Percentiles rank a stretch among this genome's conserved stretches.
Evolutionary conservation across 2,888 invertebrate species (phyloP).

Genomic region (Drosophila lacicola): DNA sequence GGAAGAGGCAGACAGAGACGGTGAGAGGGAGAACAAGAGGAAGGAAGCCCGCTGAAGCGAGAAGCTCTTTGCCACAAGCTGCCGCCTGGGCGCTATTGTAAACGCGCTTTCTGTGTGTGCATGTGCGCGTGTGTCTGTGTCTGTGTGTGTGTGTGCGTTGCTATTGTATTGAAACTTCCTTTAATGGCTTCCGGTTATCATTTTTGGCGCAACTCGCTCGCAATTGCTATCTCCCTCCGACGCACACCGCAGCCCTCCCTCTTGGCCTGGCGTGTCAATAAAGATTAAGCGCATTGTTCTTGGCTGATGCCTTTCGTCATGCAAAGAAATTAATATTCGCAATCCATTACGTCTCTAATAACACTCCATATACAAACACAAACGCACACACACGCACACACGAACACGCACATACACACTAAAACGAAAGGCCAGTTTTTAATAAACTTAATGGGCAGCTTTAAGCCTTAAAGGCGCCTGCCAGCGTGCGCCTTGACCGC

Average conservation of each 20-base stretch:
- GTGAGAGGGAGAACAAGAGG: constrained; percentile 17
- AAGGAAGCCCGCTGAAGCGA: constrained; percentile 56
- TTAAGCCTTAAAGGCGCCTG: constrained; percentile 60
- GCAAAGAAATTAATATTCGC: constrained; percentile 79
- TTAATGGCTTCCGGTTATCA: constrained; percentile 82
- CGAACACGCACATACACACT: constrained; percentile 9
- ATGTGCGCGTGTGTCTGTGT: constrained; percentile 35
- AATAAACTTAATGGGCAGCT: constrained; percentile 73
- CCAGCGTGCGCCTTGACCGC: constrained; percentile 33
- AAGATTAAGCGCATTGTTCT: constrained; percentile 78
- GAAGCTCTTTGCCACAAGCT: constrained; percentile 56
- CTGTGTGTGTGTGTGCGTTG: constrained; percentile 34
- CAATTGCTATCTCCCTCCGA: constrained; percentile 22
- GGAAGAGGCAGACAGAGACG: neutral
- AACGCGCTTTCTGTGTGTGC: constrained; percentile 36
- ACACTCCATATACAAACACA: constrained; percentile 35
- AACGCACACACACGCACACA: constrained; percentile 6
- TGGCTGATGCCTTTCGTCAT: constrained; percentile 72
- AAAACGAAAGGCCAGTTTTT: constrained; percentile 58
- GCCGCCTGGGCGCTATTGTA: constrained; percentile 49
- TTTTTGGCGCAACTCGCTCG: constrained; percentile 64
- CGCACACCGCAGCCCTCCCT: constrained; percentile 1
- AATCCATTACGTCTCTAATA: constrained; percentile 75
- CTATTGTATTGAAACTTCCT: constrained; percentile 76
- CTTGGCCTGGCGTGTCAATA: constrained; percentile 65